Evolutionary conservation across 1,140 invertebrate species (phyloP), one percentile per base, ranked within the genome.

Genomic region (Aphis gossypii): DNA sequence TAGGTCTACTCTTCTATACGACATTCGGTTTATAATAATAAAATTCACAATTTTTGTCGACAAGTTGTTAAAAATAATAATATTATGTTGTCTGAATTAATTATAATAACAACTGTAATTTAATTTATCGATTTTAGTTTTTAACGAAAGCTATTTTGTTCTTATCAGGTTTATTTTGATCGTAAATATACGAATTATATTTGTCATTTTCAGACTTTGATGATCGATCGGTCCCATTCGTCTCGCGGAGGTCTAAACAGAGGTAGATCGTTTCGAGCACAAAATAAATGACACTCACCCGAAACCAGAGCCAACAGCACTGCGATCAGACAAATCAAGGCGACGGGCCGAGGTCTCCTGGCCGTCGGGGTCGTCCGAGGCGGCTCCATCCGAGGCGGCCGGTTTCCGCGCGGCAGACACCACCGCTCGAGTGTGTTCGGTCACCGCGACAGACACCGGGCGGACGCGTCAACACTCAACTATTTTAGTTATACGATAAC

Each of bases 301-400:
- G 89, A 90, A 35, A 30, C 14, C 11, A 90, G 21, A 44, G 54
- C 89, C 21, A 90, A 68, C 41, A 90, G 11, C 23, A n/a, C 30
- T 6, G 23, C 23, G 5, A 90, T 41, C 38, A 90, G 89, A 30
- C 89, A 90, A 18, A 44, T 41, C 6, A 90, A 90, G 14, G 30
- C 89, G 89, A 41, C 56, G 41, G 56, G 41, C 89, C 54, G 88
- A 21, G 60, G 60, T 76, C 60, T 76, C 60, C 23, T 90, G 9
- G 38, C 88, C 35, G 88, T 25, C 35, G 35, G 44, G 2, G 48
- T 41, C 51, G 88, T 56, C 56, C 89, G 89, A 68, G 89, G 88
- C 88, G 88, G 41, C 56, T 90, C 56, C 89, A 90, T 90, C 89
- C 38, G 54, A 14, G 30, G 51, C 35, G 4, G 88, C 21, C n/a